These are phyloP conservation scores for Xenops minutus DNA, from an alignment of 2,797 vertebrate species.

Conservation along the genomic window DNA sequence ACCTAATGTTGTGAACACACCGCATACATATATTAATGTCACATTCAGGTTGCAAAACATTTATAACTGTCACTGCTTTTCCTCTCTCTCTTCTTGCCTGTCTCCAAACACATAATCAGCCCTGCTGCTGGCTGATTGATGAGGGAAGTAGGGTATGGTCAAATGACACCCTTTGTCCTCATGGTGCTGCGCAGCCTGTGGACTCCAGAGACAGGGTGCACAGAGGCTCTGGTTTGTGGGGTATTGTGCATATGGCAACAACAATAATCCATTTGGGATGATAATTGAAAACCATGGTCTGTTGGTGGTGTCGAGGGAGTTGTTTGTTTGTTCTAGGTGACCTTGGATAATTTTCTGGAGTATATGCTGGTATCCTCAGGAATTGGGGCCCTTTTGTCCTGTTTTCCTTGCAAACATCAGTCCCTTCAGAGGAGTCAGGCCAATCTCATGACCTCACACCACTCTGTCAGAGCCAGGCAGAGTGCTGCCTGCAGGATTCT, in stretches of 20 bases:
- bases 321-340: not conserved
- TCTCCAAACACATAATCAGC: not conserved
- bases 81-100: not conserved
- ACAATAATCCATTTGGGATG: not conserved
- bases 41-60: constrained; percentile 11
- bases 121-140: not conserved
- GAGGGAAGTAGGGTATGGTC: not conserved
- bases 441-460: not conserved
- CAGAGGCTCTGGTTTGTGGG: not conserved
- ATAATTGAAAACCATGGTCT: not conserved
- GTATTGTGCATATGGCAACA: not conserved
- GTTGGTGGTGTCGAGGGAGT: not conserved
- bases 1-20: not conserved
- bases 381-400: not conserved
- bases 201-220: not conserved
- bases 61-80: constrained; percentile 5
- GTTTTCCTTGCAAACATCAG: not conserved
- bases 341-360: not conserved
- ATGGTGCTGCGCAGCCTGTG: not conserved
- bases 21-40: constrained; percentile 21
- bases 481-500: not conserved
- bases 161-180: not conserved
- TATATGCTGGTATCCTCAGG: not conserved
- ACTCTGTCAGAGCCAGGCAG: too few relatives aligned
- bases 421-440: not conserved